Percentiles rank a stretch among this genome's conserved stretches.
These are phyloP conservation scores for Drosophila tripunctata DNA, from an alignment of 2,888 invertebrate genomes.

Conservation along the genomic window DNA sequence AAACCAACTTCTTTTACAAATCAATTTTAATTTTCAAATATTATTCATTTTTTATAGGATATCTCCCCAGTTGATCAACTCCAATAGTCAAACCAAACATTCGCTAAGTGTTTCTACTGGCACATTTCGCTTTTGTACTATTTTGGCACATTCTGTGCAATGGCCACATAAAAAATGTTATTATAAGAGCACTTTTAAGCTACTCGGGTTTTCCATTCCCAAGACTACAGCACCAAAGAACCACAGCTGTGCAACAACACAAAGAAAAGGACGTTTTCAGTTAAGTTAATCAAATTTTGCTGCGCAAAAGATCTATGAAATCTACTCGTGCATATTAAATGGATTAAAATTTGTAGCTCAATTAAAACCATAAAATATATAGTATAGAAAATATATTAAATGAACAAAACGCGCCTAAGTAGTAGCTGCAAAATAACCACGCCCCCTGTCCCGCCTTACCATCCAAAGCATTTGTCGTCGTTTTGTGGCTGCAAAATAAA, in stretches of 20 bases:
- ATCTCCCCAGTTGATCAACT: too few species aligned
- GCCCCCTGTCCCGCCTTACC: constrained; percentile 23
- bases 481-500: constrained; percentile 33
- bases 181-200: constrained; percentile 29
- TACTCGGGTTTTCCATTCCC: constrained; percentile 16
- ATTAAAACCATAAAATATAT: constrained; percentile 44
- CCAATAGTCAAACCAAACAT: too few species aligned
- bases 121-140: constrained; percentile 33
- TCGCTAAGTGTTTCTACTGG: constrained; percentile 30
- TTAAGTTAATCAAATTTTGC: background rate
- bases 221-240: too few species aligned
- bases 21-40: background rate
- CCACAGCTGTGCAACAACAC: background rate
- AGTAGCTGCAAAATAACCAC: constrained; percentile 33
- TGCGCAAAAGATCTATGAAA: constrained; percentile 2
- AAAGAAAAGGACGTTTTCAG: background rate
- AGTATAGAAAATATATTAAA: too few species aligned
- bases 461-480: constrained; percentile 11
- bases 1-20: background rate
- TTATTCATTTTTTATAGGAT: too few species aligned
- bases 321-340: constrained; percentile 32
- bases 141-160: constrained; percentile 29
- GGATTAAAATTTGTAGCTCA: constrained; percentile 31
- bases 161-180: constrained; percentile 42
- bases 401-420: constrained; percentile 20